A percentile compares a stretch with the other conserved stretches of the same genome.
These are phyloP conservation scores for Allobates femoralis DNA, from an alignment of 2,797 vertebrate species.

Conservation along the genomic window DNA sequence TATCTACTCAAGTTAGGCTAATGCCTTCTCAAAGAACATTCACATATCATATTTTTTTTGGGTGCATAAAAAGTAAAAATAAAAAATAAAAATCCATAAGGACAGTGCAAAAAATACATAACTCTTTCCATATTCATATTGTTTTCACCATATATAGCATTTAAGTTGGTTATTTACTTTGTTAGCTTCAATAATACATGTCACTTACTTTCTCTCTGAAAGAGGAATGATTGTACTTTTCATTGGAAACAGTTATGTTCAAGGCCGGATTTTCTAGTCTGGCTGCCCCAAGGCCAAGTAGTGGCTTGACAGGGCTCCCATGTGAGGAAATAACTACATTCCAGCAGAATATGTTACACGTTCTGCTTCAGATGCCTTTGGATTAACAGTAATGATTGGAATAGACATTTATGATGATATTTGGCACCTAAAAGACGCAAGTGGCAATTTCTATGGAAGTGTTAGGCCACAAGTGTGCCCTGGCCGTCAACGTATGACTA, in stretches of 20 bases:
- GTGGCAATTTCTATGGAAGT: background rate
- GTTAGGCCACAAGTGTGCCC: background rate
- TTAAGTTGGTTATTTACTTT: background rate
- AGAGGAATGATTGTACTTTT: conserved; percentile 21
- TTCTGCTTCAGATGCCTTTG: conserved; percentile 6
- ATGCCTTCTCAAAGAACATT: background rate
- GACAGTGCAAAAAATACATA: background rate
- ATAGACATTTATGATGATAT: conserved; percentile 1
- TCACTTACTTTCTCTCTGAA: background rate
- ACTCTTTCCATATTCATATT: background rate
- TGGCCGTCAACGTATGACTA: background rate
- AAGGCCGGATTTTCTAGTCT: background rate
- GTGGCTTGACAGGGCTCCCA: conserved; percentile 34
- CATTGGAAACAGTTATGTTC: background rate
- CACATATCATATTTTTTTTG: background rate
- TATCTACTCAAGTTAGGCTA: background rate
- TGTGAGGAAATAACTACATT: conserved; percentile 16
- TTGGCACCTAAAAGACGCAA: background rate
- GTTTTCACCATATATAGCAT: background rate
- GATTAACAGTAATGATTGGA: conserved; percentile 1
- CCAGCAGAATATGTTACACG: background rate
- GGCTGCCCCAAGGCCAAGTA: conserved; percentile 33
- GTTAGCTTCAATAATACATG: background rate
- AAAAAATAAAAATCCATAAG: background rate
- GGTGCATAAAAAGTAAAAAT: background rate